These are phyloP conservation scores for Gnathonemus echidnorhynchus DNA, from an alignment of 2,113 vertebrate species.

Conservation along the genomic window DNA sequence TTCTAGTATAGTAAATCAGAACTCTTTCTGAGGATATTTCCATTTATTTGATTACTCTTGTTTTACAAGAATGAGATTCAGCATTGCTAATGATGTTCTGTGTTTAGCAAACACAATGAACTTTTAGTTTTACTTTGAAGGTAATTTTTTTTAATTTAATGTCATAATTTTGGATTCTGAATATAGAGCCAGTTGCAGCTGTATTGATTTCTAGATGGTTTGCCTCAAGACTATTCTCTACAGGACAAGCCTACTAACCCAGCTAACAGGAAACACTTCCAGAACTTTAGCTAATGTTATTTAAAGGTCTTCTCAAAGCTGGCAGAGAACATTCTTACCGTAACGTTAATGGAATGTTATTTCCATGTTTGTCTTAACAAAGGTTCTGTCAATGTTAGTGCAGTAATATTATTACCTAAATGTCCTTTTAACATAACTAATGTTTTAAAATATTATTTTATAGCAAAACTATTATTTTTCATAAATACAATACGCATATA, in stretches of 20 bases:
- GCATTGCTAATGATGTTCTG: neutral
- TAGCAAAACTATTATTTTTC: neutral
- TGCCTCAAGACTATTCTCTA: neutral
- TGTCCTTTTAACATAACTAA: neutral
- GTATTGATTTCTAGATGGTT: neutral
- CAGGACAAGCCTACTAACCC: neutral
- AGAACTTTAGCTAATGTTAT: no score
- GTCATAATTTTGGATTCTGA: neutral
- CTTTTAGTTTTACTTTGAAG: neutral
- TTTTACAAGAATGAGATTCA: neutral
- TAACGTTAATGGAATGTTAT: no score
- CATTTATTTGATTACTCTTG: neutral
- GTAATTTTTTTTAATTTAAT: neutral
- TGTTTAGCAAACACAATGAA: neutral
- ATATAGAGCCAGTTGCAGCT: neutral
- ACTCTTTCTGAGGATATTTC: neutral
- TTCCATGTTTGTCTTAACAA: no score
- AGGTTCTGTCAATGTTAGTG: no score
- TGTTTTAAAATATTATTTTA: neutral
- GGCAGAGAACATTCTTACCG: no score
- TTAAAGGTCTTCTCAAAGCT: no score
- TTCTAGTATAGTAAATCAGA: neutral
- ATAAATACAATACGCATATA: neutral
- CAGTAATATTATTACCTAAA: no score
- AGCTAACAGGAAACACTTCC: no score